Evolutionary conservation across 30 jellyfish, hydroid and myxozoan species (phyloP).

Genomic region (Aurelia aurita complex sp. Pacific): DNA sequence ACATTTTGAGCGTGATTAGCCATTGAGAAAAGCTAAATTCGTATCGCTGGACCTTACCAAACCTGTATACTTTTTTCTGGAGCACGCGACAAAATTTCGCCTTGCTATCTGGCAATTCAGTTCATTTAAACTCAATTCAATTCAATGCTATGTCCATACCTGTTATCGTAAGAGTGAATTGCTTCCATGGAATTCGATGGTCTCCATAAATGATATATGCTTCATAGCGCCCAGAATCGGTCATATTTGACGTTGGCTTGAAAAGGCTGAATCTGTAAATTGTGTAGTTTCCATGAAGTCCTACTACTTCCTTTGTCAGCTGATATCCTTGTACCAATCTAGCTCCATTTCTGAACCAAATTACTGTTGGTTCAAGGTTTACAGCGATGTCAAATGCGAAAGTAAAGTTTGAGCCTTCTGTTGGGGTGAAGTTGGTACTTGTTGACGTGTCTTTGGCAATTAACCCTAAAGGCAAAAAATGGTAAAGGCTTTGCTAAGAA

Average conservation of each 20-base stretch:
- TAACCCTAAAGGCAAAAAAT: no score
- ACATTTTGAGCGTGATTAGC: no score
- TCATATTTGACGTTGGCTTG: neutral
- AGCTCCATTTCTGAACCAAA: constrained; percentile 23
- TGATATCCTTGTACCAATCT: neutral
- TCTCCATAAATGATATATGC: neutral
- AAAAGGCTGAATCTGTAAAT: constrained; percentile 7
- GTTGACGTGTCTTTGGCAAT: no score
- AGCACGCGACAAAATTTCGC: no score
- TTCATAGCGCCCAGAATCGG: neutral
- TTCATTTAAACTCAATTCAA: no score
- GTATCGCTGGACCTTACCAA: no score
- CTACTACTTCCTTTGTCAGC: constrained; percentile 1
- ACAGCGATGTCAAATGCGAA: constrained; percentile 2
- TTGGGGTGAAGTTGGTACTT: neutral
- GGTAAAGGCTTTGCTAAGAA: neutral
- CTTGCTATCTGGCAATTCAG: no score
- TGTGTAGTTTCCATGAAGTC: constrained; percentile 10
- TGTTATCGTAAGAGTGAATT: neutral
- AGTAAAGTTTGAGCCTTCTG: constrained; percentile 14
- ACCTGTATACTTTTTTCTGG: no score
- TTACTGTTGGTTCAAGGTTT: constrained; percentile 20
- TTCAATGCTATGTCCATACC: neutral
- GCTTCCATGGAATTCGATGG: neutral
- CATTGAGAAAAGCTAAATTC: no score